Percentiles rank a stretch among this genome's conserved stretches.
Conservation (phyloP, 1,140 invertebrate species). For the Macrotrachela quadricornifera region DNA sequence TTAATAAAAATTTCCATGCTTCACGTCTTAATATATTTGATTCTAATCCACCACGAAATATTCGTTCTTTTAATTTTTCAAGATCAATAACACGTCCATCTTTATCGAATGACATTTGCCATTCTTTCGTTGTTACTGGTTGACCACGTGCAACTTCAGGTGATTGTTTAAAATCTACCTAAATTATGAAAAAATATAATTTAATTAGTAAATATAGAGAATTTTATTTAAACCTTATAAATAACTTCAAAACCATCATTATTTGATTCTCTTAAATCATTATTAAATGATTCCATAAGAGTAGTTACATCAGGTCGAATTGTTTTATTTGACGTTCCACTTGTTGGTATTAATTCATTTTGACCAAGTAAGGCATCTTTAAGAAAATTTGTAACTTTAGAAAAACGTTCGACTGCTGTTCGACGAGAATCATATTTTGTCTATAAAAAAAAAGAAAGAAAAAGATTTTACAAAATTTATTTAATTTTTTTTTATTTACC, state of each 20-base stretch:
- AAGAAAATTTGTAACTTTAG: no score
- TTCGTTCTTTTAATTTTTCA: constrained; percentile 46
- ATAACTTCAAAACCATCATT: constrained; percentile 2
- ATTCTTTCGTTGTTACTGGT: constrained; percentile 52
- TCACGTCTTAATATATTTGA: constrained; percentile 46
- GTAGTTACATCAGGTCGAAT: constrained; percentile 27
- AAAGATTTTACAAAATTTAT: no score
- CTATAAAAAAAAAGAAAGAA: no score
- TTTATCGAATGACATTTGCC: constrained; percentile 44
- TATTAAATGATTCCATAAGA: constrained; percentile 4
- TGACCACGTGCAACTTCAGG: constrained; percentile 30
- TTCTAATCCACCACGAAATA: constrained; percentile 57
- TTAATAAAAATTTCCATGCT: constrained; percentile 84
- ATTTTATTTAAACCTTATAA: no score
- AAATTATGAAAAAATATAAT: not conserved
- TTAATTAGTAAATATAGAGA: no score
- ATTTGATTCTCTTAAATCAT: not conserved
- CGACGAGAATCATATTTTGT: no score
- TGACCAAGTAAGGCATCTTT: no score
- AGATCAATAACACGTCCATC: constrained; percentile 40
- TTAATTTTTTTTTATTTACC: no score
- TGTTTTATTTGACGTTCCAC: no score
- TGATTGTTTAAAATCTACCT: constrained; percentile 3
- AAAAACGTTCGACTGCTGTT: no score
- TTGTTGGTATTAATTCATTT: no score